These are phyloP conservation scores for Sylvietta virens DNA, from an alignment of 2,113 vertebrate species.

Conservation along the genomic window DNA sequence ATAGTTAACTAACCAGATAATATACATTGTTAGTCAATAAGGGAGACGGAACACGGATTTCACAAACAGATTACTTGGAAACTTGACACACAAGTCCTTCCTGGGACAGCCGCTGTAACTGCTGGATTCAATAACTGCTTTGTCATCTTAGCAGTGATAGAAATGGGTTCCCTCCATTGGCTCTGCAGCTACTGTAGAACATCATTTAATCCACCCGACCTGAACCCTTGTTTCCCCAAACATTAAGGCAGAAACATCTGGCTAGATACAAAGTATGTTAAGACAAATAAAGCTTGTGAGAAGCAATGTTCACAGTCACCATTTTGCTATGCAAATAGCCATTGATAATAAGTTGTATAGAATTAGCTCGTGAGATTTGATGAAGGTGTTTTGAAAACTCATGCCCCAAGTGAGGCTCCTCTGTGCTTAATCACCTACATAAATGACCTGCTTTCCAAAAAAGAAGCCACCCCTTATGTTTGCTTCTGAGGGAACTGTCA, in stretches of 20 bases:
- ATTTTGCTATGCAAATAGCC: background rate
- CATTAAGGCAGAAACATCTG: background rate
- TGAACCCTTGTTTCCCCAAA: background rate
- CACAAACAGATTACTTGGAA: conserved; percentile 10
- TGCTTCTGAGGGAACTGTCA: background rate
- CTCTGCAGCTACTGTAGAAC: background rate
- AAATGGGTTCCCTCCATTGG: background rate
- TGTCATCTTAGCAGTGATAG: background rate
- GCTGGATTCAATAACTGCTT: background rate
- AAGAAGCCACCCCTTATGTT: background rate
- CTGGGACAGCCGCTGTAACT: background rate
- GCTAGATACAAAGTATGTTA: background rate
- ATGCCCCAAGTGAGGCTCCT: background rate
- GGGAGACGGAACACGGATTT: background rate
- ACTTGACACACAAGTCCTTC: conserved; percentile 1
- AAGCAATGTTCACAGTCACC: background rate
- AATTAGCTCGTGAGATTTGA: background rate
- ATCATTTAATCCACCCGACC: background rate
- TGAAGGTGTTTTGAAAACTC: background rate
- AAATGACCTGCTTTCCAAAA: background rate
- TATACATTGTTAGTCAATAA: background rate
- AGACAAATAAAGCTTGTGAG: background rate
- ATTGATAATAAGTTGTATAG: background rate
- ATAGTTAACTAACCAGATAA: conserved; percentile 13
- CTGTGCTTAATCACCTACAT: background rate